phyloP scores from a whole-genome alignment of 2,797 vertebrate genomes.

The Sciurus carolinensis region DNA sequence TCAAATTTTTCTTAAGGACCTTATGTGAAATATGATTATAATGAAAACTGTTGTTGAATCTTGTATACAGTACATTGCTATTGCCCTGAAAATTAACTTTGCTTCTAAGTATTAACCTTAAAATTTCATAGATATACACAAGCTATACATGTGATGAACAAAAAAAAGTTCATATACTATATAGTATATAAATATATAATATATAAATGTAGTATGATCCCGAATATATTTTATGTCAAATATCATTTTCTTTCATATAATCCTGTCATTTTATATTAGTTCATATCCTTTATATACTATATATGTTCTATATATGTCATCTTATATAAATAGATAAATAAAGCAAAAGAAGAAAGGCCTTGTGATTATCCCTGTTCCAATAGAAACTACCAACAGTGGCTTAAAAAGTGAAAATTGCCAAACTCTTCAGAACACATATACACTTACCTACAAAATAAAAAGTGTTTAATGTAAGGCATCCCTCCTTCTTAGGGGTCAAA shows the following conservation, averaged over 20 bases:
- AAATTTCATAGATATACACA: neutral
- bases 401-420: neutral
- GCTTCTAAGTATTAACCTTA: neutral
- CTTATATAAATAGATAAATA: constrained; percentile 17
- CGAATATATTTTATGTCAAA: constrained; percentile 9
- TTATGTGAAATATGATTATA: constrained; percentile 25
- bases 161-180: constrained; percentile 23
- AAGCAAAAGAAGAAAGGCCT: constrained; percentile 7
- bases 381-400: neutral
- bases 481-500: constrained; percentile 83
- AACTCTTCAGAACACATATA: neutral
- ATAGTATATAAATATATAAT: neutral
- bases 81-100: constrained; percentile 36
- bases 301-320: neutral
- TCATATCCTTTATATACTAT: neutral
- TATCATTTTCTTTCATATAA: constrained; percentile 16
- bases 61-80: neutral
- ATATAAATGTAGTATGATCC: neutral
- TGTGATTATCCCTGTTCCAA: neutral
- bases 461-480: constrained; percentile 48
- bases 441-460: neutral
- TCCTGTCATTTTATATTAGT: constrained; percentile 4
- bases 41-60: neutral
- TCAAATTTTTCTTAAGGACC: neutral
- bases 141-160: neutral